phyloP scores from a whole-genome alignment of 2,888 invertebrate species.

The Blastobasis lacticolella region DNA sequence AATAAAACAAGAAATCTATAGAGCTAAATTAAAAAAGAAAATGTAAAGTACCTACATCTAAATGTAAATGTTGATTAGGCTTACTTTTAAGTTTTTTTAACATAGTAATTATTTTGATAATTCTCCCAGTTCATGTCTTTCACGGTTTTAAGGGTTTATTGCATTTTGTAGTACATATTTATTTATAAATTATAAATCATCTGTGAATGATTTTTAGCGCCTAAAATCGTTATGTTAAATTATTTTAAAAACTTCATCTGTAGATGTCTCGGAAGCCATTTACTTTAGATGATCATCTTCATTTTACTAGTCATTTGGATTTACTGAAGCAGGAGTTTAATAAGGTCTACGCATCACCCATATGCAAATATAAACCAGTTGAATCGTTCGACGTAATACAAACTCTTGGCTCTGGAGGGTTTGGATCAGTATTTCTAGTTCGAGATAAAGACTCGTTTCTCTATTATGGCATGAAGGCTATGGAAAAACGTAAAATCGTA shows the following conservation, averaged over 20 bases:
- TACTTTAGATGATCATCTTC: conserved; percentile 30
- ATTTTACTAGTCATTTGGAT: conserved; percentile 41
- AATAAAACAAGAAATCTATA: no score
- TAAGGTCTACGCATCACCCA: conserved; percentile 19
- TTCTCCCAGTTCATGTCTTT: no score
- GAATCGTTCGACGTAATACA: conserved; percentile 82
- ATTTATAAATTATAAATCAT: no score
- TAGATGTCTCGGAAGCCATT: conserved; percentile 1
- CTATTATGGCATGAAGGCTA: conserved; percentile 88
- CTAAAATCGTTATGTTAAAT: not conserved
- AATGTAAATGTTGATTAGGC: no score
- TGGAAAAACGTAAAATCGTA: conserved; percentile 87
- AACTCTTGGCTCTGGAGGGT: conserved; percentile 88
- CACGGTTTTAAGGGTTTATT: no score
- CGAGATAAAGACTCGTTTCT: conserved; percentile 74
- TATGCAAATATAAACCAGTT: conserved; percentile 22
- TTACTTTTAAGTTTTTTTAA: no score
- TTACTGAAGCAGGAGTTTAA: conserved; percentile 41
- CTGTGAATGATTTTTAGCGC: no score
- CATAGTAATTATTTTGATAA: no score
- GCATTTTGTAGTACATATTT: no score
- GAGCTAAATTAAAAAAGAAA: no score
- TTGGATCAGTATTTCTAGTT: conserved; percentile 85
- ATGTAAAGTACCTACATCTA: no score
- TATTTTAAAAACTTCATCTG: not conserved